Evolutionary conservation across 2,113 vertebrate genomes (phyloP).

Genomic region (Urocitellus parryii): DNA sequence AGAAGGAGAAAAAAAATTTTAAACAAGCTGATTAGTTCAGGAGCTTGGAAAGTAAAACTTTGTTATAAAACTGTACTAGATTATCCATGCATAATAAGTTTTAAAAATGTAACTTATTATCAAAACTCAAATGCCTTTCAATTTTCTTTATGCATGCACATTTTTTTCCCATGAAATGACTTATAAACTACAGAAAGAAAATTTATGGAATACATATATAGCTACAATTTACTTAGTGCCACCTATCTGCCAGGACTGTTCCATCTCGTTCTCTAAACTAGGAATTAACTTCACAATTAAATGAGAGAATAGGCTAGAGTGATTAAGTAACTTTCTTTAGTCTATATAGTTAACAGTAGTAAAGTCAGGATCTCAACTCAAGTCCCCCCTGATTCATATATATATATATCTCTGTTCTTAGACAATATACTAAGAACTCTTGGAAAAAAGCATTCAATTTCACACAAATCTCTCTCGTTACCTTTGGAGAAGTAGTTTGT

Average conservation of each 20-base stretch:
- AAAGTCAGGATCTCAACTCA: conserved; percentile 6
- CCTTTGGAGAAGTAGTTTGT: conserved; percentile 85
- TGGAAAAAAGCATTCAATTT: conserved; percentile 38
- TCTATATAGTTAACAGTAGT: background rate
- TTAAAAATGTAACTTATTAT: conserved; percentile 44
- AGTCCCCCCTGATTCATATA: background rate
- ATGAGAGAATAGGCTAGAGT: background rate
- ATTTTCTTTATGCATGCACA: background rate
- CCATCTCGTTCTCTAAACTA: conserved; percentile 1
- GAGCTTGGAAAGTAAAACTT: background rate
- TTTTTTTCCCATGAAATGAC: conserved; percentile 28
- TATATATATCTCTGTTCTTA: conserved; percentile 15
- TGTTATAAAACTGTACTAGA: conserved; percentile 2
- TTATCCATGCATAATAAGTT: background rate
- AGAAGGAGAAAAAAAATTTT: conserved; percentile 35
- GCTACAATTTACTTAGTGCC: background rate
- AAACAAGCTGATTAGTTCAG: conserved; percentile 57
- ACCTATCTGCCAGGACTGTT: background rate
- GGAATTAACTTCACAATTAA: background rate
- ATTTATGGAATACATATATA: background rate
- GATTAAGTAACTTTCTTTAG: conserved; percentile 17
- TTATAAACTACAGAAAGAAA: conserved; percentile 31
- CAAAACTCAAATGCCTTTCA: conserved; percentile 44
- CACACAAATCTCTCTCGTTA: conserved; percentile 75
- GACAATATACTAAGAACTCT: background rate